Conservation (phyloP, 2,797 vertebrate species). For the Gymnothorax javanicus region DNA sequence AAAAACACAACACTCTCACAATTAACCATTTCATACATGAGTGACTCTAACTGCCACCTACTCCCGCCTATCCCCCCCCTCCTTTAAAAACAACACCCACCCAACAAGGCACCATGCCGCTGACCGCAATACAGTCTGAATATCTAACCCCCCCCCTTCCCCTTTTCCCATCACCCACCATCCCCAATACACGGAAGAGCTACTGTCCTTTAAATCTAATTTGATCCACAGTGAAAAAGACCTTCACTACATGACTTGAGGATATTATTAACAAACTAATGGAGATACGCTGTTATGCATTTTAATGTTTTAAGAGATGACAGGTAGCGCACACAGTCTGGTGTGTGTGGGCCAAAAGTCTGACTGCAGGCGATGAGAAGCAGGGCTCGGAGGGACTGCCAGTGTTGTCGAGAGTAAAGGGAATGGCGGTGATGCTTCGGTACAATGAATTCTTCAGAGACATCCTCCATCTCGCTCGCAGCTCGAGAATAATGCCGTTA, state of each 20-base stretch:
- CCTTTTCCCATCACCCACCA: background rate
- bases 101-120: background rate
- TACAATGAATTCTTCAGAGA: background rate
- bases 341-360: conserved; percentile 5
- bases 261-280: conserved; percentile 29
- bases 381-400: background rate
- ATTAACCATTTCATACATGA: conserved; percentile 20
- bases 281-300: conserved; percentile 17
- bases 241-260: conserved; percentile 22
- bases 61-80: background rate
- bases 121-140: background rate
- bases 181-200: conserved; percentile 18
- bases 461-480: background rate
- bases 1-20: conserved; percentile 7
- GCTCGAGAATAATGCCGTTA: background rate
- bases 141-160: background rate
- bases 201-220: conserved; percentile 27
- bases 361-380: conserved; percentile 2
- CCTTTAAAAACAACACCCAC: background rate
- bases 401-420: background rate
- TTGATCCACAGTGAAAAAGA: conserved; percentile 25
- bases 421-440: background rate
- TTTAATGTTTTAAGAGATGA: conserved; percentile 22
- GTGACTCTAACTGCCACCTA: background rate
- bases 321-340: background rate